A percentile compares a stretch with the other conserved stretches of the same genome.
Evolutionary conservation across 2,113 vertebrate genomes (phyloP).

Genomic region (Atherinomorus stipes): DNA sequence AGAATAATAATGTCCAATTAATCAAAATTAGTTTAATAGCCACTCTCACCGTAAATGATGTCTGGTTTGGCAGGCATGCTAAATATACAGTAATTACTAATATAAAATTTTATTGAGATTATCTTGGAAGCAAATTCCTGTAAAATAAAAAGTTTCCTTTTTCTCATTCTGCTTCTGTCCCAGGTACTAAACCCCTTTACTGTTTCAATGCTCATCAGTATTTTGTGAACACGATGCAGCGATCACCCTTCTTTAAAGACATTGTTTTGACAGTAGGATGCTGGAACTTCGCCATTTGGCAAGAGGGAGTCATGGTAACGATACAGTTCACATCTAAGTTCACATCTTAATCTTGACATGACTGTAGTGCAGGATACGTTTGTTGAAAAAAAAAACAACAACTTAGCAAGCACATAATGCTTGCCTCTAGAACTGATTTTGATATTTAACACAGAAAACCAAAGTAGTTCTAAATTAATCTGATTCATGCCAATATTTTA

Average conservation of each 20-base stretch:
- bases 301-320: constrained; percentile 89
- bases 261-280: constrained; percentile 88
- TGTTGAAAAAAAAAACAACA: no score
- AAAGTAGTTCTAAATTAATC: neutral
- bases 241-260: constrained; percentile 92
- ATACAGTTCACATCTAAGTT: neutral
- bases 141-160: constrained; percentile 13
- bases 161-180: constrained; percentile 24
- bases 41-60: neutral
- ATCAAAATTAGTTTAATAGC: neutral
- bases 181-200: constrained; percentile 76
- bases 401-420: no score
- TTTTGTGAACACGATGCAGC: constrained; percentile 85
- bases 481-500: neutral
- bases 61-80: constrained; percentile 2
- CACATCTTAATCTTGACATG: neutral
- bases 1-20: constrained; percentile 1
- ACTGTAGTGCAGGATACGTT: no score
- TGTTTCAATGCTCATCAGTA: constrained; percentile 79
- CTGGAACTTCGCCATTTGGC: constrained; percentile 92
- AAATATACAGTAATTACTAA: constrained; percentile 15
- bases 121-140: neutral
- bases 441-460: neutral
- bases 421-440: neutral
- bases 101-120: constrained; percentile 9